phyloP scores from a whole-genome alignment of 2,888 invertebrate genomes.

The Chrysopilus asiliformis region DNA sequence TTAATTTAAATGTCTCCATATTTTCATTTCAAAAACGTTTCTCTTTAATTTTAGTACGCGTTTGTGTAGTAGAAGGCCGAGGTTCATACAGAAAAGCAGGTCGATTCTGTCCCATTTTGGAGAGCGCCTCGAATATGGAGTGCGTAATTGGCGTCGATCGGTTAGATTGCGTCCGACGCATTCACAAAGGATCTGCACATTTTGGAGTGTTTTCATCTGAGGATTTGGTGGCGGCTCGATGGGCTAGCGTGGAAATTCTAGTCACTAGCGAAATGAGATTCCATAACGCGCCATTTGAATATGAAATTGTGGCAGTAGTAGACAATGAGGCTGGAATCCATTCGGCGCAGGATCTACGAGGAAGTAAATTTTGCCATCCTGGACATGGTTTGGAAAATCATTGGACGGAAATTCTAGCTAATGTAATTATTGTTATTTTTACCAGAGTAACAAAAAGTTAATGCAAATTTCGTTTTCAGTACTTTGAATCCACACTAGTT shows the following conservation, averaged over 20 bases:
- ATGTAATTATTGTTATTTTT: conserved; percentile 39
- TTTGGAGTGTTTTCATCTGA: conserved; percentile 74
- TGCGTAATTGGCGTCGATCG: conserved; percentile 64
- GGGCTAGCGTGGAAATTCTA: conserved; percentile 51
- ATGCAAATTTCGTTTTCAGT: conserved; percentile 38
- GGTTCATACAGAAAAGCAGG: conserved; percentile 47
- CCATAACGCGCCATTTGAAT: conserved; percentile 41
- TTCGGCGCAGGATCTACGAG: conserved; percentile 46
- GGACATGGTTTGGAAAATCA: conserved; percentile 60
- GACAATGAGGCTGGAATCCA: conserved; percentile 45
- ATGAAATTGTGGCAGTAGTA: conserved; percentile 54
- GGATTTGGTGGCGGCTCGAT: conserved; percentile 62
- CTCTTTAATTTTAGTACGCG: conserved; percentile 45
- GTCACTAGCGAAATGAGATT: conserved; percentile 55
- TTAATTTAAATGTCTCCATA: not conserved
- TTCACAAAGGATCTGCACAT: conserved; percentile 66
- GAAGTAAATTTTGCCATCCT: conserved; percentile 68
- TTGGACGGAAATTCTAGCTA: conserved; percentile 61
- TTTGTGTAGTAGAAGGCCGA: conserved; percentile 57
- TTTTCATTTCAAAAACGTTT: too few relatives aligned
- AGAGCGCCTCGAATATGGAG: conserved; percentile 46
- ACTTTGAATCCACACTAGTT: conserved; percentile 61
- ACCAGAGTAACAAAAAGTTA: conserved; percentile 1
- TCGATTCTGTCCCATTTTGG: conserved; percentile 50
- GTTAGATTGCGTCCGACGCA: conserved; percentile 64